phyloP scores from a whole-genome alignment of 2,113 vertebrate genomes.

The Uropsilus gracilis region DNA sequence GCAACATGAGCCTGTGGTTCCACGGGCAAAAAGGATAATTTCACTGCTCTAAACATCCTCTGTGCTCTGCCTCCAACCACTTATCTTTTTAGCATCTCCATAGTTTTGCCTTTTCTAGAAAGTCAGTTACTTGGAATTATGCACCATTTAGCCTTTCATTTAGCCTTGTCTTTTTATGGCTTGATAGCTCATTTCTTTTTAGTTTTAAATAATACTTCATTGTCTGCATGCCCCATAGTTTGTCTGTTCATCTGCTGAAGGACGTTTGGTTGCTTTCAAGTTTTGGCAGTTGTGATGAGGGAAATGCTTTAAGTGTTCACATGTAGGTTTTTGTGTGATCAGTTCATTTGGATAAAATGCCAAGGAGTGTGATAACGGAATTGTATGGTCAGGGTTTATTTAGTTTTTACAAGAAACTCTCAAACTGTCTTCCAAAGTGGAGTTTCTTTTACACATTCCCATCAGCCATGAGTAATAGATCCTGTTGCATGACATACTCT shows the following conservation, averaged over 20 bases:
- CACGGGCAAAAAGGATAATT: background rate
- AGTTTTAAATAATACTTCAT: background rate
- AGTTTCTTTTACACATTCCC: background rate
- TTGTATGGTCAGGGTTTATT: background rate
- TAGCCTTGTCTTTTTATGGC: background rate
- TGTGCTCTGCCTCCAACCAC: background rate
- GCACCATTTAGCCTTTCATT: background rate
- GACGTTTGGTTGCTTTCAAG: background rate
- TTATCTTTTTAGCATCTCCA: background rate
- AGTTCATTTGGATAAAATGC: background rate
- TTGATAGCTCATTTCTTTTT: background rate
- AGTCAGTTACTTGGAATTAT: background rate
- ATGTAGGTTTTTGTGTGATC: background rate
- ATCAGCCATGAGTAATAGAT: background rate
- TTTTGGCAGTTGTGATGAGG: background rate
- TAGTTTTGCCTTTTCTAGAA: slow-evolving; percentile 37
- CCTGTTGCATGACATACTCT: background rate
- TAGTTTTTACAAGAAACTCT: background rate
- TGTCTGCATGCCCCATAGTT: background rate
- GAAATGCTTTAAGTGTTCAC: background rate
- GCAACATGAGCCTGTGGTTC: too few species aligned
- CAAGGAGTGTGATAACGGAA: background rate
- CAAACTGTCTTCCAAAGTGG: background rate
- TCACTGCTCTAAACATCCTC: background rate
- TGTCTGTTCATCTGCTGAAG: background rate